Evolutionary conservation across 2,888 invertebrate species (phyloP).

Genomic region (Oxyscelio sp.): DNA sequence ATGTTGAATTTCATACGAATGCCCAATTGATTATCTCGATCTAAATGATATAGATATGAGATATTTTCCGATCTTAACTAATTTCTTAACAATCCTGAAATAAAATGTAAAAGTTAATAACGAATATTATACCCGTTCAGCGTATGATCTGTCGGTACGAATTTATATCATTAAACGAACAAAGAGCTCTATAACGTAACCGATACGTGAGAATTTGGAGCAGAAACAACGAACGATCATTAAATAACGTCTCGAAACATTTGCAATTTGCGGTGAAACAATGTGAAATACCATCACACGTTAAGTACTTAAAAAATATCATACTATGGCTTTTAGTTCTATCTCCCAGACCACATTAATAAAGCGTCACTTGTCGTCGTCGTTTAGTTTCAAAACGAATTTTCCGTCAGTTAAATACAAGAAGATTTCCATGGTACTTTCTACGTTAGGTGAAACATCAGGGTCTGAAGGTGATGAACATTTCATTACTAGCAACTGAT

Average conservation of each 20-base stretch:
- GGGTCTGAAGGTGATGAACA: slow-evolving; percentile 24
- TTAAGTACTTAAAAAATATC: too few species aligned
- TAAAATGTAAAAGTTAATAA: slow-evolving; percentile 56
- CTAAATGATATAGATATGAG: slow-evolving; percentile 55
- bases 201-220: slow-evolving; percentile 71
- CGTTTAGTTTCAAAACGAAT: slow-evolving; percentile 35
- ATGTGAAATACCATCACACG: slow-evolving; percentile 68
- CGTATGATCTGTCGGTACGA: slow-evolving; percentile 66
- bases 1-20: slow-evolving; percentile 4
- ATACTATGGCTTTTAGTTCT: slow-evolving; percentile 6
- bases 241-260: slow-evolving; percentile 61
- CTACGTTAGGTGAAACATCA: slow-evolving; percentile 12
- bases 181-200: slow-evolving; percentile 57
- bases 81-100: slow-evolving; percentile 47
- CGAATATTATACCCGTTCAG: slow-evolving; percentile 51
- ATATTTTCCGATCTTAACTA: slow-evolving; percentile 56
- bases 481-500: slow-evolving; percentile 29
- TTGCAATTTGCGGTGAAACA: slow-evolving; percentile 65
- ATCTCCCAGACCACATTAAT: slow-evolving; percentile 20
- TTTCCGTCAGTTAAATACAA: slow-evolving; percentile 1
- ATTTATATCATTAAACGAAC: slow-evolving; percentile 64
- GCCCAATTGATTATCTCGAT: slow-evolving; percentile 35
- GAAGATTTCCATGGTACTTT: slow-evolving; percentile 22
- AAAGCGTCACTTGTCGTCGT: slow-evolving; percentile 39
- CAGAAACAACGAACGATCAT: slow-evolving; percentile 47